Evolutionary conservation across 2,797 vertebrate species (phyloP), one percentile per base, ranked within the genome.

Genomic region (Harpagifer antarcticus): DNA sequence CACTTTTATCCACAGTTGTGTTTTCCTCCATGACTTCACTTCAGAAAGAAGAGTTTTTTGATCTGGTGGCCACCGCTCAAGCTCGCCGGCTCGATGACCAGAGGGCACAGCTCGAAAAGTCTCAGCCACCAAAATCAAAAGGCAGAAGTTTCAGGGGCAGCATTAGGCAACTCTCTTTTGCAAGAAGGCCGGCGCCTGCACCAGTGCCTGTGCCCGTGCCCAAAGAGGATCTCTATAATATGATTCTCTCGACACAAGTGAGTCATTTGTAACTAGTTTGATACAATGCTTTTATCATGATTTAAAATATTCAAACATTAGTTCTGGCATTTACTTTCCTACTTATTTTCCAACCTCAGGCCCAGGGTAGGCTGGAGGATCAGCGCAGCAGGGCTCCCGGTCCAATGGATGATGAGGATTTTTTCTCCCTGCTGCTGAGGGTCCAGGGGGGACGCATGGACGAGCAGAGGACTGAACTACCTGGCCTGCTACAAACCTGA

Each of bases 381-480:
- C 96, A 97, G 92, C 94, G 96, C 37, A 95, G 95, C 77, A 79
- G 92, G n/a, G 95, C 96, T 14, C 96, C 96, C 0, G 94, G 96
- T 0, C 96, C 96, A 49, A 96, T 96, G 91, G 96, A 96, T 0
- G 96, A 96, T 1, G 96, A 97, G 61, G 96, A 96, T 78, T 96
- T 97, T 89, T 96, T 97, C 91, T 97, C 96, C 54, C 80, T 97
- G 81, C 92, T 97, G 68, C 92, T 97, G 82, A 95, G 91, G 88
- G 95, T 97, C 86, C 96, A 97, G 84, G 96, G 96, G 0, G 96
- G 95, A 0, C 93, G 96, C 57, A 96, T 97, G 95, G 96, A 97
- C 4, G 96, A 97, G 82, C 96, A 97, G 91, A 94, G 96, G 84
- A 96, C 95, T 23, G 90, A 93, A 76, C 90, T 96, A 6, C 95